phyloP scores from a whole-genome alignment of 2,888 invertebrate genomes.

The Flexamia atlantica region DNA sequence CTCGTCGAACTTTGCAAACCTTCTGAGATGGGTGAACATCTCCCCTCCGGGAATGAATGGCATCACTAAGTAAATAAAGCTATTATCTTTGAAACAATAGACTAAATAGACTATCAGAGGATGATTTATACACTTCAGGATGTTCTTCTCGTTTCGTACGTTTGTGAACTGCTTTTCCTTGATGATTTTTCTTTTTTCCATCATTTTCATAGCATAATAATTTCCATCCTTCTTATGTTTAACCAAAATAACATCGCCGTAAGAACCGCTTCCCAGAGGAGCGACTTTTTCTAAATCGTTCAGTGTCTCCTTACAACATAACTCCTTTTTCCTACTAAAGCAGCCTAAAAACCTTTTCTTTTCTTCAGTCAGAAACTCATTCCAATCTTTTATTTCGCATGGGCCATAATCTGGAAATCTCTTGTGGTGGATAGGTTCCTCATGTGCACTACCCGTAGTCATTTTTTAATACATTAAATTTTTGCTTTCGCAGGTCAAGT shows the following conservation, averaged over 20 bases:
- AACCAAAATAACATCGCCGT: conserved; percentile 80
- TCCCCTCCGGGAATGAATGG: conserved; percentile 93
- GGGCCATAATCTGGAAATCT: conserved; percentile 41
- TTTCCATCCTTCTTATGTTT: conserved; percentile 77
- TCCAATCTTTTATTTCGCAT: conserved; percentile 23
- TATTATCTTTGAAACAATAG: conserved; percentile 91
- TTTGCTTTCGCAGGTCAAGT: too few relatives aligned
- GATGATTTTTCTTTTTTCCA: conserved; percentile 81
- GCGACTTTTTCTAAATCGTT: conserved; percentile 41
- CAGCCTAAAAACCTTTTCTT: background rate
- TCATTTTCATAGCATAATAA: conserved; percentile 79
- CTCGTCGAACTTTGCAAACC: conserved; percentile 79
- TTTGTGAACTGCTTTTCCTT: conserved; percentile 82
- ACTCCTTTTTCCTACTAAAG: background rate
- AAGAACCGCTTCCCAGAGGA: conserved; percentile 78
- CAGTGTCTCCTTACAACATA: background rate
- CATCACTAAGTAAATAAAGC: conserved; percentile 89
- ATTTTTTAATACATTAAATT: too few relatives aligned
- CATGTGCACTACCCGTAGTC: too few relatives aligned
- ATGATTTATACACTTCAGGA: conserved; percentile 91
- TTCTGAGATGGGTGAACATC: conserved; percentile 88
- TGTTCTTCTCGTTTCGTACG: conserved; percentile 86
- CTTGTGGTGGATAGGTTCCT: too few relatives aligned
- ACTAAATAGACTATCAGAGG: conserved; percentile 93
- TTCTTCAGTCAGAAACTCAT: background rate